Conservation (phyloP, 2,113 vertebrate genomes). For the Mobula hypostoma region DNA sequence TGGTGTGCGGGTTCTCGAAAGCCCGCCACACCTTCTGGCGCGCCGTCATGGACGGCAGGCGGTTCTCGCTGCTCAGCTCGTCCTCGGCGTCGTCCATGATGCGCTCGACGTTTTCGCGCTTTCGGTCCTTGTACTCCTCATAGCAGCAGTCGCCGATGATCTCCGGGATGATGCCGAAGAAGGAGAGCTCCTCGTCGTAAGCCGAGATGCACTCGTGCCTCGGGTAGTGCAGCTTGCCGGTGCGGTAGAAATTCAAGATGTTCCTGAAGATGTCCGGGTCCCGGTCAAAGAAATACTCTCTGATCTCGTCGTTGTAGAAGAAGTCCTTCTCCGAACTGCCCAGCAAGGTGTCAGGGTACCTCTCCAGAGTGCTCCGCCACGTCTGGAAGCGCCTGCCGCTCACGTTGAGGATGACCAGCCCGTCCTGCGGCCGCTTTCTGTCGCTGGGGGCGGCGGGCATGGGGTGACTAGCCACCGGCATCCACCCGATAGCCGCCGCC, state of each 20-base stretch:
- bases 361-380: conserved; percentile 85
- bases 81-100: conserved; percentile 81
- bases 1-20: conserved; percentile 96
- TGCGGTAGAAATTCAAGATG: conserved; percentile 94
- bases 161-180: conserved; percentile 92
- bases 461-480: conserved; percentile 84
- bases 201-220: conserved; percentile 92
- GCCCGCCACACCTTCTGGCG: conserved; percentile 87
- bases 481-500: conserved; percentile 93
- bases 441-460: conserved; percentile 79
- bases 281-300: conserved; percentile 94
- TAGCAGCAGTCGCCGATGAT: conserved; percentile 96
- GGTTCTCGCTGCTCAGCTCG: conserved; percentile 61
- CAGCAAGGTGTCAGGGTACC: conserved; percentile 89
- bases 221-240: conserved; percentile 87
- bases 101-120: conserved; percentile 84
- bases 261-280: conserved; percentile 93
- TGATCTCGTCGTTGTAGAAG: conserved; percentile 83
- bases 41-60: conserved; percentile 63
- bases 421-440: conserved; percentile 65
- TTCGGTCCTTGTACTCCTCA: conserved; percentile 92
- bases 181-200: conserved; percentile 88
- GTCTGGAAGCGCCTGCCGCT: conserved; percentile 92
- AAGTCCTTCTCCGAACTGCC: conserved; percentile 91
- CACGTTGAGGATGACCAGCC: conserved; percentile 82